phyloP scores from a whole-genome alignment of 2,888 invertebrate species.

The Leptura quadrifasciata region DNA sequence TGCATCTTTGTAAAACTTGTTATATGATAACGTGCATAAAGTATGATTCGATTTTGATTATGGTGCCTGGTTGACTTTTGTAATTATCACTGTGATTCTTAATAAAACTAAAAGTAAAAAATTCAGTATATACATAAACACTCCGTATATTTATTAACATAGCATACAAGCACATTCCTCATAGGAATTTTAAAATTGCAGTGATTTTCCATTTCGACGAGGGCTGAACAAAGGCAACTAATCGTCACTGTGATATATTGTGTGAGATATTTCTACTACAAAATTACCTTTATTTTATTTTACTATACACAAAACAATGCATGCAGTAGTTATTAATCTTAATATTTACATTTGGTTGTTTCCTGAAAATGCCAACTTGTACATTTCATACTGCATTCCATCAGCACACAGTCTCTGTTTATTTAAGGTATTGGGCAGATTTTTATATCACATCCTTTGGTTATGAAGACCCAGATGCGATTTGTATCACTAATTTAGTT shows the following conservation, averaged over 20 bases:
- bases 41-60: too few species aligned
- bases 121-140: too few species aligned
- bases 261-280: constrained; percentile 46
- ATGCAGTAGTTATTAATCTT: constrained; percentile 21
- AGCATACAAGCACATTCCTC: too few species aligned
- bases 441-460: neutral
- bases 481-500: neutral
- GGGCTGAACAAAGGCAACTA: neutral
- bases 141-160: too few species aligned
- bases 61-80: too few species aligned
- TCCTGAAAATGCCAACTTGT: constrained; percentile 34
- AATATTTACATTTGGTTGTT: constrained; percentile 36
- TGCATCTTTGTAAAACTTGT: too few species aligned
- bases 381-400: constrained; percentile 44
- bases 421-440: constrained; percentile 46
- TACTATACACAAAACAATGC: constrained; percentile 13
- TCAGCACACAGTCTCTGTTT: constrained; percentile 45
- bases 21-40: too few species aligned
- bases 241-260: constrained; percentile 16
- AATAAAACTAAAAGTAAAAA: too few species aligned
- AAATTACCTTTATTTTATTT: constrained; percentile 26
- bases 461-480: constrained; percentile 22
- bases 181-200: neutral
- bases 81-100: too few species aligned
- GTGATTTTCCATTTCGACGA: neutral